Base-by-base conservation (phyloP, 2,113 vertebrate genomes). In the Gymnarchus niloticus region DNA sequence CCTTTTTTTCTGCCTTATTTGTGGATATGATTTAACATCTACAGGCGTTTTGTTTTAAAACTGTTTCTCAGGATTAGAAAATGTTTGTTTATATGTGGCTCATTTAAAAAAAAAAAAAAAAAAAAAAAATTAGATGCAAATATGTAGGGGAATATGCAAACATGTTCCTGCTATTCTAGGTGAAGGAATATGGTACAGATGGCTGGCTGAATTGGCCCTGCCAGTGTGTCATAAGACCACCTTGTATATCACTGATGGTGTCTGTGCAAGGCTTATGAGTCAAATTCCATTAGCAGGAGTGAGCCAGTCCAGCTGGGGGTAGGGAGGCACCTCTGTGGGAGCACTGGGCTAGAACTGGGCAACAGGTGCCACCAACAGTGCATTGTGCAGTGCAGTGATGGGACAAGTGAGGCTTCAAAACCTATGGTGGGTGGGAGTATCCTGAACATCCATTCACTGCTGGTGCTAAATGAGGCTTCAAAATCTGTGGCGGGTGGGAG, bases 111-210 rank as follows among this genome's bases (percentile, higher is more conserved):
- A 54, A 28, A n/a, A 52, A 81, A 46, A 44, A 51, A 25, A n/a
- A 54, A 54, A 28, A n/a, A 52, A 81, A n/a, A 81, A 78, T 78
- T 49, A 78, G 37, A 48, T 78, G 76, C 41, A 78, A 78, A 77
- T 77, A 44, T 77, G 48, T 81, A 81, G 46, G 78, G 12, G 37
- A 69, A 69, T 69, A 69, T 69, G 61, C 61, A 69, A 69, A 73
- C 41, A 73, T 41, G 65, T 73, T 73, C 65, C 80, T n/a, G 80
- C 17, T 54, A 54, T 81, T 25, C n/a, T 51, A 54, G 80, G 80
- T 81, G 48, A 81, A 81, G 23, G 80, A 52, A 81, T 54, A 52
- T 51, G 41, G n/a, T 28, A 1, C 49, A 81, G 80, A 52, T 51
- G 80, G 44, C 80, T 81, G 49, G 46, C 12, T 5, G 49, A 54